Base-by-base conservation (phyloP, 2,113 vertebrate genomes). In the Danionella cerebrum region DNA sequence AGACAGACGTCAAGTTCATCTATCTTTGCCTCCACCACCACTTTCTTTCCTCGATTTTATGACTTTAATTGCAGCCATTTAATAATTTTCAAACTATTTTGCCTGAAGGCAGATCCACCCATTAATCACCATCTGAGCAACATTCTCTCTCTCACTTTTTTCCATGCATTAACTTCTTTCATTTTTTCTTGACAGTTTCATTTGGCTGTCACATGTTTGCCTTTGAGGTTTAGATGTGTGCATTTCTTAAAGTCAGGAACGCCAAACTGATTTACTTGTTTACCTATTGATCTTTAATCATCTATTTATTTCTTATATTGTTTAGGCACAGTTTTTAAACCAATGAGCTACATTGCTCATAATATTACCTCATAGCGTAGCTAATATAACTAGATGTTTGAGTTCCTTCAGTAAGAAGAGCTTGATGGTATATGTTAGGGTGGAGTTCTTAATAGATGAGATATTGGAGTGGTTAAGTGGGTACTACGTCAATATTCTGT, bases 61-160 rank as follows among this genome's bases (percentile, higher is more conserved):
- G 66, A 57, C 69, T 75, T 75, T 75, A 75, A 75, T 67, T 68
- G 69, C 55, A 57, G 35, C 50, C 12, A 52, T 75, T 75, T 75
- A 75, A 75, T 75, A 64, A 75, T 75, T 71, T 67, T 66, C 57
- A 52, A 71, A 75, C 68, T 63, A 63, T 67, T 75, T 68, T 29
- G 57, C 64, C 64, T 19, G 18, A 16, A 71, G 73, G 51, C 27
- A 33, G 51, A 27, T 25, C 36, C 14, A 22, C 65, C 48, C 52
- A 72, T 72, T 65, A 72, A 69, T 72, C 53, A 64, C 42, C 38
- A 29, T 29, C 12, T 18, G 57, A 45, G 39, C 16, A 60, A 45
- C 57, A 60, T 60, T 66, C 11, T 44, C 33, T 51, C 22, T 33
- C 31, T 51, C 58, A 12, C 35, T 16, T 53, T 21, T 4, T 24